Evolutionary conservation across 2,113 vertebrate genomes (phyloP), one percentile per base, ranked within the genome.

Genomic region (Sprattus sprattus): DNA sequence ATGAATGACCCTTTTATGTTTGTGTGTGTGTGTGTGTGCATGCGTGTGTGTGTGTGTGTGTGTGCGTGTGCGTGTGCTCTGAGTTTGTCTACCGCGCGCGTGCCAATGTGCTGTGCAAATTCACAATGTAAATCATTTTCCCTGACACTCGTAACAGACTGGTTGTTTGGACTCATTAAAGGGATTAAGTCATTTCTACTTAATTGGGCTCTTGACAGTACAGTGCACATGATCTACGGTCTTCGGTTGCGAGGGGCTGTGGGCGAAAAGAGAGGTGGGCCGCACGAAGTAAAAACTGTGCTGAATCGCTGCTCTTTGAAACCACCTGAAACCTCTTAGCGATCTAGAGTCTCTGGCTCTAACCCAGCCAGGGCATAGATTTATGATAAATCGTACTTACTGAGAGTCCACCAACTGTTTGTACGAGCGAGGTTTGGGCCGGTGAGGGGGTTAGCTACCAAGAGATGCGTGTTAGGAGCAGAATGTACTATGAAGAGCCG

Each of bases 161-260:
- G 84, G 54, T 82, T 80, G 82, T 78, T 78, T 83, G 82, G n/a
- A 82, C 82, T 88, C 75, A 86, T 88, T 88, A 86, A 75, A 44
- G 13, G 52, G 82, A 86, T 88, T 81, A 86, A 88, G 85, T 85
- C 84, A 86, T 84, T 80, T 88, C 64, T 81, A 25, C 52, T 83
- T 89, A 87, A 87, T 83, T 89, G 88, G 85, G 50, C 71, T 50
- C 49, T 85, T 50, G 81, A 85, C 75, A 82, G 84, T 54, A 81
- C 46, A n/a, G 81, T 84, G 28, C 32, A 50, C 28, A 71, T 86
- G 82, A 88, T 86, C 80, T 50, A 78, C 10, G 44, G n/a, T 20
- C 81, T 50, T n/a, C 47, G 32, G n/a, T 67, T 54, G 81, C 84
- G 81, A 32, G 15, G 80, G 81, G 85, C 39, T 39, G 39, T 39